phyloP scores from a whole-genome alignment of 2,888 invertebrate genomes.

The Tetragnatha montana region DNA sequence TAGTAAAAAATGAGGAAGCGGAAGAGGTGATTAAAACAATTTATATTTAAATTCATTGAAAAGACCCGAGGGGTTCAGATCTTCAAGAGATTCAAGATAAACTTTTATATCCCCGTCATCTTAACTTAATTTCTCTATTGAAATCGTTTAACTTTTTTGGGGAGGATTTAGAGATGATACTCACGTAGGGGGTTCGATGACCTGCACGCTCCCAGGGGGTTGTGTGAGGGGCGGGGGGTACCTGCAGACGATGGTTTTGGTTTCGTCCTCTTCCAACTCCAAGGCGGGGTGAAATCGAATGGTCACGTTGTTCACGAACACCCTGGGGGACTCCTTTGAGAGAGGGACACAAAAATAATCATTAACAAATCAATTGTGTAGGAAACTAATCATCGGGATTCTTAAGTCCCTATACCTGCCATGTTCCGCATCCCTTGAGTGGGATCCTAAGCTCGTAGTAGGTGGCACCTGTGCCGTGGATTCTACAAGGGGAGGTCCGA shows the following conservation, averaged over 20 bases:
- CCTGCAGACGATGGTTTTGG: slow-evolving; percentile 93
- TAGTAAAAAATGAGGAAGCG: too few relatives aligned
- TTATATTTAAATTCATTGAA: too few relatives aligned
- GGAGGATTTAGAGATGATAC: slow-evolving; percentile 2
- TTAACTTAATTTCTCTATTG: too few relatives aligned
- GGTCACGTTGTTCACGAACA: slow-evolving; percentile 95
- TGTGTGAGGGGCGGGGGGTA: slow-evolving; percentile 87
- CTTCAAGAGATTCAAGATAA: too few relatives aligned
- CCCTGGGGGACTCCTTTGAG: slow-evolving; percentile 88
- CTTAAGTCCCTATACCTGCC: slow-evolving; percentile 81
- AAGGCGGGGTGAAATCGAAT: slow-evolving; percentile 93
- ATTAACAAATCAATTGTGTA: background rate
- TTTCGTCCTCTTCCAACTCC: slow-evolving; percentile 96
- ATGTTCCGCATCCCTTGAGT: slow-evolving; percentile 84
- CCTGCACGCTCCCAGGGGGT: slow-evolving; percentile 70
- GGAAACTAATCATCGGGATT: background rate
- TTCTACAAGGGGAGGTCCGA: slow-evolving; percentile 90
- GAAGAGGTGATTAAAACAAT: too few relatives aligned
- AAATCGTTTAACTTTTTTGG: too few relatives aligned
- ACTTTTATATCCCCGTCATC: too few relatives aligned
- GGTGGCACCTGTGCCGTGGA: slow-evolving; percentile 87
- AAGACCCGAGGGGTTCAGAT: too few relatives aligned
- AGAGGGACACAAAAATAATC: background rate
- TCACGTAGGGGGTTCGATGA: slow-evolving; percentile 50
- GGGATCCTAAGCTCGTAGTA: slow-evolving; percentile 90